These are phyloP conservation scores for Trissonchulus latispiculum DNA, from an alignment of 2,888 invertebrate genomes.

Conservation along the genomic window DNA sequence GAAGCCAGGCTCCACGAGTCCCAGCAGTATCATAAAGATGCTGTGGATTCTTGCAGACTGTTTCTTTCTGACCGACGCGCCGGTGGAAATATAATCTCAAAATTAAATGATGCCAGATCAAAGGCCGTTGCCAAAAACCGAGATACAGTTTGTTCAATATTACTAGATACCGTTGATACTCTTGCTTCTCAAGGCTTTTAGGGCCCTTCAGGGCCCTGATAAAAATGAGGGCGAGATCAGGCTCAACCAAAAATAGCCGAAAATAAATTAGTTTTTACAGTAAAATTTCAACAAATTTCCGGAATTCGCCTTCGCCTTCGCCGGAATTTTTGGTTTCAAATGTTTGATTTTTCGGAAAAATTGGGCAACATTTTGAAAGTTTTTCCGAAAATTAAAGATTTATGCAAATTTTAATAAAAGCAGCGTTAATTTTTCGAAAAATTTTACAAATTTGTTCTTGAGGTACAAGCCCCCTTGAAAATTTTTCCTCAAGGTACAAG, in stretches of 20 bases:
- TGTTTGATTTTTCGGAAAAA: too few species aligned
- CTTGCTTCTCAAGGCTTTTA: background rate
- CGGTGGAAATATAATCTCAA: background rate
- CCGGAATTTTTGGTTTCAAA: too few species aligned
- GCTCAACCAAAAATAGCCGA: too few species aligned
- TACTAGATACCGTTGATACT: background rate
- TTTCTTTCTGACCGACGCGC: background rate
- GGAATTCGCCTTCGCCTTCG: too few species aligned
- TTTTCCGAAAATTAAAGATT: too few species aligned
- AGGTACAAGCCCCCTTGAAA: too few species aligned
- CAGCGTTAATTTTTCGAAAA: background rate
- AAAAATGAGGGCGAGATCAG: background rate
- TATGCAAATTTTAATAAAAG: background rate
- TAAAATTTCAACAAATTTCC: too few species aligned
- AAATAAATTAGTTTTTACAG: too few species aligned
- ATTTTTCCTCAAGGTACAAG: too few species aligned
- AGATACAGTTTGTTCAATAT: background rate
- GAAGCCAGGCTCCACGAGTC: background rate
- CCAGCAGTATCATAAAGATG: background rate
- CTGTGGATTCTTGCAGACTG: background rate
- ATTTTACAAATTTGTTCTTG: background rate
- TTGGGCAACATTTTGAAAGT: too few species aligned
- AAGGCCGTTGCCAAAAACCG: background rate
- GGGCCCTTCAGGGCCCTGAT: background rate
- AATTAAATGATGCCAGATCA: background rate